Evolutionary conservation across 1,140 invertebrate genomes (phyloP).

Genomic region (Subanguina moxae): DNA sequence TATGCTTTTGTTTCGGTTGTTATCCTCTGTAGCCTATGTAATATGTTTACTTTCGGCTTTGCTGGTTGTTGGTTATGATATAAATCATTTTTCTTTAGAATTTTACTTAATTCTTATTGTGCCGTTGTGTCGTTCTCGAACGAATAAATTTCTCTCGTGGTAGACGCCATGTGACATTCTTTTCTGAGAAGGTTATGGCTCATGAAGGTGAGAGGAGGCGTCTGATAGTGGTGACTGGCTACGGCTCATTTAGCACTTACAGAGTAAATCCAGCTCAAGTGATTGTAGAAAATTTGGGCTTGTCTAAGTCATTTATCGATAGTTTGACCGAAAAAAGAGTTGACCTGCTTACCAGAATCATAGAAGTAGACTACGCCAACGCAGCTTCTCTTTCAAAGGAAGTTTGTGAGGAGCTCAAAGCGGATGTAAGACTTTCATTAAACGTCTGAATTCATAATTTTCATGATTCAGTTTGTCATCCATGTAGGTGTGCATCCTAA

Average conservation of each 20-base stretch:
- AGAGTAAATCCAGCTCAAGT: constrained; percentile 18
- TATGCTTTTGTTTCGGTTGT: no score
- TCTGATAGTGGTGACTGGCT: constrained; percentile 11
- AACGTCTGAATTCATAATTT: neutral
- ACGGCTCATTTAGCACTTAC: constrained; percentile 25
- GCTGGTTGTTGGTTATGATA: constrained; percentile 12
- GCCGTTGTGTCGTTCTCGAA: no score
- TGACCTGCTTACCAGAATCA: constrained; percentile 20
- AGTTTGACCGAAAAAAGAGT: neutral
- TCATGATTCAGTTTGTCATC: constrained; percentile 28
- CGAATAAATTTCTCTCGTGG: no score
- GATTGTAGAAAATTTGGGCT: constrained; percentile 18
- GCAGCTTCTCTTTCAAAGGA: constrained; percentile 11
- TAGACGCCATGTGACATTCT: no score
- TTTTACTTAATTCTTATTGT: neutral
- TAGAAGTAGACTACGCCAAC: constrained; percentile 24
- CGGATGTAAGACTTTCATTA: constrained; percentile 18
- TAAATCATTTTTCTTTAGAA: neutral
- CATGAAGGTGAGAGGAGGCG: neutral
- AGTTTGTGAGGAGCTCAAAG: neutral
- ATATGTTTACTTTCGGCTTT: neutral
- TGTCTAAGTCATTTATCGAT: neutral
- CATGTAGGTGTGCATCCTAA: constrained; percentile 29
- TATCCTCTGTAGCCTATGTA: no score
- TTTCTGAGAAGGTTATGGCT: no score